phyloP scores from a whole-genome alignment of 2,113 vertebrate genomes.

The Emberiza fucata region DNA sequence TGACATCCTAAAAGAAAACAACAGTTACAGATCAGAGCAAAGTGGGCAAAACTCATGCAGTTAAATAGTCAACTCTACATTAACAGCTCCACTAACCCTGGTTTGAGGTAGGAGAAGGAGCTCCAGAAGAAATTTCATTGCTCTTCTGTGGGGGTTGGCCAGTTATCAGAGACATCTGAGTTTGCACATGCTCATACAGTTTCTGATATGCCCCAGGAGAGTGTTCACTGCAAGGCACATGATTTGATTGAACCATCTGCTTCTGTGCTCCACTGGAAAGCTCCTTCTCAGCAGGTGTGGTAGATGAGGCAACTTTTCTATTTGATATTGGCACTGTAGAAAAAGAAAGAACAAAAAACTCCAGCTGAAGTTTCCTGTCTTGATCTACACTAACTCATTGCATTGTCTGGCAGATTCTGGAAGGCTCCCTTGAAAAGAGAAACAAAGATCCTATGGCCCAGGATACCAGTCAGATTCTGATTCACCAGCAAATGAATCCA shows the following conservation, averaged over 20 bases:
- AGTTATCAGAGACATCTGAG: conserved; percentile 73
- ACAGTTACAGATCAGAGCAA: not conserved
- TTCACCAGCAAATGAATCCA: not conserved
- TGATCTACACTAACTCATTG: not conserved
- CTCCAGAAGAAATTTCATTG: not conserved
- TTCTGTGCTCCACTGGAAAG: not conserved
- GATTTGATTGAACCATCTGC: not conserved
- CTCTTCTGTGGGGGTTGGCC: conserved; percentile 13
- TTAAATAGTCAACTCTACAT: not conserved
- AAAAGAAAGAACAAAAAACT: not conserved
- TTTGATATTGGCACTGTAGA: not conserved
- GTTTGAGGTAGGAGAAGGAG: conserved; percentile 11
- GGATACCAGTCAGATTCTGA: not conserved
- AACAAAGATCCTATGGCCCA: not conserved
- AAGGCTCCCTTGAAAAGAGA: not conserved
- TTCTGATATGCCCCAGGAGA: conserved; percentile 63
- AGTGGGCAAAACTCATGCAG: not conserved
- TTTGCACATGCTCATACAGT: conserved; percentile 69
- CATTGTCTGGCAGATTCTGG: not conserved
- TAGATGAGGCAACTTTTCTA: conserved; percentile 23
- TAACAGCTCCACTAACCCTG: conserved; percentile 53
- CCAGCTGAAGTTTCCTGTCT: not conserved
- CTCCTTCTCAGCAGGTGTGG: not conserved
- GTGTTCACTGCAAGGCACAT: conserved; percentile 45
- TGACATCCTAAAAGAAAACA: conserved; percentile 55